Conservation (phyloP, 1,140 invertebrate species). For the Leptopilina boulardi region DNA sequence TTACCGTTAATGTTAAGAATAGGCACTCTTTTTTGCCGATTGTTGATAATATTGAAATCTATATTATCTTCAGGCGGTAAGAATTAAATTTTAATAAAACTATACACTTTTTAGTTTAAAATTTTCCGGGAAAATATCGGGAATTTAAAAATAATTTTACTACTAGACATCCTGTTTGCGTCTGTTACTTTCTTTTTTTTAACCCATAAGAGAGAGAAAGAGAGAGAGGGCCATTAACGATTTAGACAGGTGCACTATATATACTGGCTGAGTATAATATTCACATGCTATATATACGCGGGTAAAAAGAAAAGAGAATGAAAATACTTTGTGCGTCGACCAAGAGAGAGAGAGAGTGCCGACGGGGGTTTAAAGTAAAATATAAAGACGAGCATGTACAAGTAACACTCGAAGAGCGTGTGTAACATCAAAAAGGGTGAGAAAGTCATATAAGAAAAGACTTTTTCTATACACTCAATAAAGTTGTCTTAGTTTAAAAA, state of each 20-base stretch:
- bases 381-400: constrained; percentile 14
- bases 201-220: too few species aligned
- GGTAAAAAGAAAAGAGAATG: constrained; percentile 4
- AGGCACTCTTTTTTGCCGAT: too few species aligned
- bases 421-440: constrained; percentile 29
- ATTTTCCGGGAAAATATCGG: too few species aligned
- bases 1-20: too few species aligned
- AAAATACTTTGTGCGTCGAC: constrained; percentile 11
- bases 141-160: too few species aligned
- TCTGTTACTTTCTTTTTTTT: too few species aligned
- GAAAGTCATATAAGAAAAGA: constrained; percentile 16
- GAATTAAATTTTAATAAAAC: too few species aligned
- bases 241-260: background rate
- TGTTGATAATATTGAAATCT: too few species aligned
- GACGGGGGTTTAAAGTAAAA: constrained; percentile 18
- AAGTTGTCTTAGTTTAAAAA: background rate
- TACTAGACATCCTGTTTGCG: too few species aligned
- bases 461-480: constrained; percentile 8
- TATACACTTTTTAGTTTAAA: too few species aligned
- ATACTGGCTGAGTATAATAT: constrained; percentile 6
- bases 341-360: constrained; percentile 11
- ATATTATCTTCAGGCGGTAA: too few species aligned
- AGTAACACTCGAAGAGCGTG: constrained; percentile 16
- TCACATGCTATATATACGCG: background rate
- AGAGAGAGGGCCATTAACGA: background rate